phyloP scores from a whole-genome alignment of 2,888 invertebrate genomes.

The Anaspis maculata region DNA sequence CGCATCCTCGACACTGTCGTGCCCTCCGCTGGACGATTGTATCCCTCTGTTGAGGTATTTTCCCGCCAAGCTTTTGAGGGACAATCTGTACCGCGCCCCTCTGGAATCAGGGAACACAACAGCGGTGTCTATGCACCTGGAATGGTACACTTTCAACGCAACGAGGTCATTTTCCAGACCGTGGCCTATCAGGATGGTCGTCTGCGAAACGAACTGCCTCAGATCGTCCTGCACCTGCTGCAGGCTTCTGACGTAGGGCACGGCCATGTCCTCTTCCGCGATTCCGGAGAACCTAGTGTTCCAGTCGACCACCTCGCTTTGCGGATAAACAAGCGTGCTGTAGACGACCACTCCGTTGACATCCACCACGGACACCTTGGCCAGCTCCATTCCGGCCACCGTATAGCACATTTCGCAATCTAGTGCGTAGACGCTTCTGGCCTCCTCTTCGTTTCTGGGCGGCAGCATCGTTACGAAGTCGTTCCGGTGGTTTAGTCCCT shows the following conservation, averaged over 20 bases:
- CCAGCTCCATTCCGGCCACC: conserved; percentile 73
- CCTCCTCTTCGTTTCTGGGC: conserved; percentile 52
- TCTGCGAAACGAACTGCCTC: conserved; percentile 65
- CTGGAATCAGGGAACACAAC: conserved; percentile 77
- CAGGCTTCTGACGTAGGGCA: conserved; percentile 53
- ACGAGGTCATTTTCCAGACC: conserved; percentile 90
- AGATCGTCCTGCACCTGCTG: conserved; percentile 80
- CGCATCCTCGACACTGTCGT: conserved; percentile 92
- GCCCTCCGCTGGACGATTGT: conserved; percentile 67
- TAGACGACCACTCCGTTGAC: conserved; percentile 68
- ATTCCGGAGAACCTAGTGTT: conserved; percentile 96
- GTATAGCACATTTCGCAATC: conserved; percentile 99
- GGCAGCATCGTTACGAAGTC: conserved; percentile 35
- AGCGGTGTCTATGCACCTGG: conserved; percentile 82
- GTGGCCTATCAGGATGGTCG: conserved; percentile 91
- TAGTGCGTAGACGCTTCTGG: conserved; percentile 62
- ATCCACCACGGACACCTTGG: conserved; percentile 77
- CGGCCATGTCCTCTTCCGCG: conserved; percentile 53
- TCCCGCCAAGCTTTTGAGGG: conserved; percentile 69
- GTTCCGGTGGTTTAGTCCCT: conserved; percentile 73
- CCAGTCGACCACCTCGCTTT: conserved; percentile 77
- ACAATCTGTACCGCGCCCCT: conserved; percentile 76
- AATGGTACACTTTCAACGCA: conserved; percentile 76
- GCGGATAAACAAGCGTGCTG: conserved; percentile 78
- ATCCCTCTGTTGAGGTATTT: conserved; percentile 71